Evolutionary conservation across 2,113 vertebrate genomes (phyloP).

Genomic region (Alligator sinensis): DNA sequence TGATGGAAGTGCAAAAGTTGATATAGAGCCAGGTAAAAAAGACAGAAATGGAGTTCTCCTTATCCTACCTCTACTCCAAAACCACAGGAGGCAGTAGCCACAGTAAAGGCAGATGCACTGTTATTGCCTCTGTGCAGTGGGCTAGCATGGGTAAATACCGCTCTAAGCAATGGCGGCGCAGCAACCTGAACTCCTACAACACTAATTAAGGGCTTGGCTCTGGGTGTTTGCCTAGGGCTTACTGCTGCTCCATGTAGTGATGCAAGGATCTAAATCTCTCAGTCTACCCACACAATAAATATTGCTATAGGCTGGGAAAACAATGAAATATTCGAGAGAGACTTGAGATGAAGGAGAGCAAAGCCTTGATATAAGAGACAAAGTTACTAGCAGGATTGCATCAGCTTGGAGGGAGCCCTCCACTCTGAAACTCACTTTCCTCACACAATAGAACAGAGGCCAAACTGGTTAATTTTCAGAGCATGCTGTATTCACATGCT

Average conservation of each 20-base stretch:
- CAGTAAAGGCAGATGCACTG: not conserved
- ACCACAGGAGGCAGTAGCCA: slow-evolving; percentile 1
- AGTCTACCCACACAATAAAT: not conserved
- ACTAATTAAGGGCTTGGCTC: not conserved
- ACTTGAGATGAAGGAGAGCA: not conserved
- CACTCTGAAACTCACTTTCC: not conserved
- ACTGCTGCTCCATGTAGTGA: not conserved
- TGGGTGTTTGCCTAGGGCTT: not conserved
- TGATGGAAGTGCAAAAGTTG: slow-evolving; percentile 4
- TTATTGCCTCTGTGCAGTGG: not conserved
- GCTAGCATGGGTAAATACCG: no score
- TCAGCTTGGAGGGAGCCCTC: no score
- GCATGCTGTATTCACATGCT: not conserved
- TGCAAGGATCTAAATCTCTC: not conserved
- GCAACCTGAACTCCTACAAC: not conserved
- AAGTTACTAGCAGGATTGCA: not conserved
- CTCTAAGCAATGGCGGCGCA: not conserved
- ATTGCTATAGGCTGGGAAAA: not conserved
- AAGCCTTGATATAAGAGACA: not conserved
- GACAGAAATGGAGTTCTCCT: not conserved
- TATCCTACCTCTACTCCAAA: not conserved
- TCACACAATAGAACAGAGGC: not conserved
- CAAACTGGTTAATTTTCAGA: slow-evolving; percentile 30
- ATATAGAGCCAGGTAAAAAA: slow-evolving; percentile 24
- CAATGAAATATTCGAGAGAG: not conserved